Percentiles rank a stretch among this genome's conserved stretches.
Conservation (phyloP, 2,888 invertebrate genomes). For the Zelleria hepariella region DNA sequence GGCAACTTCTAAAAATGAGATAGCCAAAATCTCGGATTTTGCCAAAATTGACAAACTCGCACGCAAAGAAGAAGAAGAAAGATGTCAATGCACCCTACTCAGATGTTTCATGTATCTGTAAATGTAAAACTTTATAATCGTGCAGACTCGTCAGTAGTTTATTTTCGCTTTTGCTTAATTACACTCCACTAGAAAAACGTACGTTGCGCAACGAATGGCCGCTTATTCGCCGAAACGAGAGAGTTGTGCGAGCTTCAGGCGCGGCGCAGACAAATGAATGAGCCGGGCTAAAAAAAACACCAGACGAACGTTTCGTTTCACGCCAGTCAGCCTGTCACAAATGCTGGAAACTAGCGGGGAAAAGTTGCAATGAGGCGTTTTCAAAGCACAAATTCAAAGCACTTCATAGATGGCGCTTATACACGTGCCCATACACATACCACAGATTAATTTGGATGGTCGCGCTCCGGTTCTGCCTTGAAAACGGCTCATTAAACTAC, state of each 20-base stretch:
- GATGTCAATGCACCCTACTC: no score
- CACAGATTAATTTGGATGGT: no score
- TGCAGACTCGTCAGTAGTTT: no score
- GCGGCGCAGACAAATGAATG: not conserved
- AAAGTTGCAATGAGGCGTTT: not conserved
- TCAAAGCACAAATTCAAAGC: not conserved
- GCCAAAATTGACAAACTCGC: no score
- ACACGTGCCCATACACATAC: no score
- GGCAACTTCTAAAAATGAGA: no score
- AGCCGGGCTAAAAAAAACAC: not conserved
- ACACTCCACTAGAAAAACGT: not conserved
- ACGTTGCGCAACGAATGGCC: not conserved
- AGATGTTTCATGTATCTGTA: no score
- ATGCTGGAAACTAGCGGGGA: not conserved
- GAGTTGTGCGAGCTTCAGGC: not conserved
- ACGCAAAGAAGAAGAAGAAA: no score
- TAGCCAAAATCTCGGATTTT: no score
- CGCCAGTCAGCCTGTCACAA: not conserved
- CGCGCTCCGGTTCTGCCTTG: no score
- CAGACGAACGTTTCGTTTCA: not conserved
- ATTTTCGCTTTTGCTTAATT: not conserved
- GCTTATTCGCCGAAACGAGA: not conserved
- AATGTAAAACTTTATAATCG: no score
- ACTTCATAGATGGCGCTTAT: not conserved
- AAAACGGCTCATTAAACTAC: no score